phyloP scores from a whole-genome alignment of 1,140 invertebrate genomes.

The Eupeodes corollae region DNA sequence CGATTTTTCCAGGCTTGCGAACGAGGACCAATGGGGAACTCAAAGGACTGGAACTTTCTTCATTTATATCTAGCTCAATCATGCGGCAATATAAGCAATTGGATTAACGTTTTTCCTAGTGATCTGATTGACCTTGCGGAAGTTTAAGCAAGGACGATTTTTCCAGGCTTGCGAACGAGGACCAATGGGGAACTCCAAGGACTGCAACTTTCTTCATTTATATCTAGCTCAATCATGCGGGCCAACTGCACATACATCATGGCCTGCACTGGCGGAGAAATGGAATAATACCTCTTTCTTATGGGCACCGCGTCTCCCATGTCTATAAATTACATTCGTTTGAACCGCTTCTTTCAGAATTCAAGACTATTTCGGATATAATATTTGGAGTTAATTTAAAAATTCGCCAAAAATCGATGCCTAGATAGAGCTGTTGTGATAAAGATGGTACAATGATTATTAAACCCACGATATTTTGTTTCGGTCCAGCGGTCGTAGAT shows the following conservation, averaged over 20 bases:
- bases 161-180: background rate
- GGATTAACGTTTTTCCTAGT: background rate
- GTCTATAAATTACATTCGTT: background rate
- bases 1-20: no score
- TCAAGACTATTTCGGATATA: background rate
- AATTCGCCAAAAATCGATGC: conserved; percentile 5
- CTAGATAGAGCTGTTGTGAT: conserved; percentile 1
- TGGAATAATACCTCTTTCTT: background rate
- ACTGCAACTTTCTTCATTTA: background rate
- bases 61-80: background rate
- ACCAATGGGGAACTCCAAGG: background rate
- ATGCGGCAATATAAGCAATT: background rate
- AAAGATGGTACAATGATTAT: conserved; percentile 4
- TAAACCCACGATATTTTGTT: background rate
- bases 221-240: background rate
- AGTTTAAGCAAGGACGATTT: background rate
- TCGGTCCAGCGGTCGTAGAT: background rate
- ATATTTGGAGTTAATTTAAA: conserved; percentile 7
- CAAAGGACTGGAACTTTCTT: background rate
- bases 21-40: no score
- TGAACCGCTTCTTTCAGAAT: background rate
- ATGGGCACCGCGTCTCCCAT: background rate
- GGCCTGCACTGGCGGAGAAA: background rate
- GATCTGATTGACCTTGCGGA: background rate
- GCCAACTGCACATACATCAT: background rate